These are phyloP conservation scores for Chlorodrepanis virens DNA, from an alignment of 2,113 vertebrate species.

Conservation along the genomic window DNA sequence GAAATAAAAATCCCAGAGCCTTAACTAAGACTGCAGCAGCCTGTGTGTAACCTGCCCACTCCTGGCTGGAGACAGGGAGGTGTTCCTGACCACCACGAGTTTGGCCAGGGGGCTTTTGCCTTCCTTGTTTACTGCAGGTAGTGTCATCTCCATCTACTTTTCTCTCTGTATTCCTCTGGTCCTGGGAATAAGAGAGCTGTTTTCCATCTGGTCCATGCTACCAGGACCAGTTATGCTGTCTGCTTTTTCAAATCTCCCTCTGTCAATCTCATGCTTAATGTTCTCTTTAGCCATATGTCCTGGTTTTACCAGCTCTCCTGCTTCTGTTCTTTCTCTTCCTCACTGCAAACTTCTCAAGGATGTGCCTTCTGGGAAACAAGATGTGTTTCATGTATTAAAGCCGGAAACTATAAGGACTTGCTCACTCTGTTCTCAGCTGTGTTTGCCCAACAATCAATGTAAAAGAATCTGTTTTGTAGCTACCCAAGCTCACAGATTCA, in stretches of 20 bases:
- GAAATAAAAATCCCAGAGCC: neutral
- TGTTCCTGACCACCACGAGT: neutral
- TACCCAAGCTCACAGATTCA: neutral
- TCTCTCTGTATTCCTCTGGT: neutral
- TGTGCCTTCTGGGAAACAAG: neutral
- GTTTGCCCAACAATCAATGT: neutral
- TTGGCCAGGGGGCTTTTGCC: neutral
- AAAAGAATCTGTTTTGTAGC: neutral
- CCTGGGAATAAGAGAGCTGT: conserved; percentile 1
- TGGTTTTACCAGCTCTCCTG: neutral
- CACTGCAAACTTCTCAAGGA: neutral
- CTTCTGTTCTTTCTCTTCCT: neutral
- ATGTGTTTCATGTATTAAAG: neutral
- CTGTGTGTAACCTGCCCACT: neutral
- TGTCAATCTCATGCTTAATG: neutral
- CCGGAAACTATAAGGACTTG: neutral
- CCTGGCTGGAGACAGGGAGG: neutral
- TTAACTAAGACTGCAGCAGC: neutral
- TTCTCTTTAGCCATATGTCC: conserved; percentile 13
- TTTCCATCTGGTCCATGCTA: neutral
- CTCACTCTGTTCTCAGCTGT: neutral
- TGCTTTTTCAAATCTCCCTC: neutral
- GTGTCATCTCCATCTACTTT: neutral
- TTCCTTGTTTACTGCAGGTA: neutral
- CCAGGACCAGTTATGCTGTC: neutral